These are phyloP conservation scores for Pristionchus entomophagus DNA, from an alignment of 2,888 invertebrate genomes.

Conservation along the genomic window DNA sequence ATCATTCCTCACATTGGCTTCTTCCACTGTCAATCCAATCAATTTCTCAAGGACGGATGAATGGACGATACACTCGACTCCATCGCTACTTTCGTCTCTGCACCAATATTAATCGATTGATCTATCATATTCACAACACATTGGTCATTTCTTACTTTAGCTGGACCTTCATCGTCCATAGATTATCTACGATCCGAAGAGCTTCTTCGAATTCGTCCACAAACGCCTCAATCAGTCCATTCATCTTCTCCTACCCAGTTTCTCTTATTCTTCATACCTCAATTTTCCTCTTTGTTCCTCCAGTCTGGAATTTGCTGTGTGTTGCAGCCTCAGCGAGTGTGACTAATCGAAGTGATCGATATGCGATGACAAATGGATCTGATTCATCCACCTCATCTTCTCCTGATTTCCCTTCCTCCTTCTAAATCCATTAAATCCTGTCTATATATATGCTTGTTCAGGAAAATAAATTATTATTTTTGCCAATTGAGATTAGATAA, in stretches of 20 bases:
- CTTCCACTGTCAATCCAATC: constrained; percentile 42
- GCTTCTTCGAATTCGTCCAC: constrained; percentile 9
- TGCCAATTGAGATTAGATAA: background rate
- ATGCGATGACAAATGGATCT: background rate
- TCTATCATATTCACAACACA: too few species aligned
- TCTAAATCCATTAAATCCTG: background rate
- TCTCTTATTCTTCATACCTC: background rate
- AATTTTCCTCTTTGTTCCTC: background rate
- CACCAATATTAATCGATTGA: background rate
- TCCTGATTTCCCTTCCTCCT: background rate
- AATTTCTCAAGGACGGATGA: constrained; percentile 25
- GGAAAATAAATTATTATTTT: background rate
- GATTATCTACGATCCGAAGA: constrained; percentile 23
- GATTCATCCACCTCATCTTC: background rate
- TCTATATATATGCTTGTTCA: background rate
- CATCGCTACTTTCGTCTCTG: background rate
- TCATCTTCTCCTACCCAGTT: background rate
- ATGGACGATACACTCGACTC: constrained; percentile 29
- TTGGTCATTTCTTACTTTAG: background rate
- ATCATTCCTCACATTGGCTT: background rate
- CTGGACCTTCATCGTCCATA: constrained; percentile 41
- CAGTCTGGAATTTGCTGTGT: background rate
- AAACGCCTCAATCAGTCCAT: background rate
- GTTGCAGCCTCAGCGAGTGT: constrained; percentile 10
- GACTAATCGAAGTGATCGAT: constrained; percentile 29